Conservation (phyloP, 1,140 invertebrate genomes). For the Dufourea novaeangliae region DNA sequence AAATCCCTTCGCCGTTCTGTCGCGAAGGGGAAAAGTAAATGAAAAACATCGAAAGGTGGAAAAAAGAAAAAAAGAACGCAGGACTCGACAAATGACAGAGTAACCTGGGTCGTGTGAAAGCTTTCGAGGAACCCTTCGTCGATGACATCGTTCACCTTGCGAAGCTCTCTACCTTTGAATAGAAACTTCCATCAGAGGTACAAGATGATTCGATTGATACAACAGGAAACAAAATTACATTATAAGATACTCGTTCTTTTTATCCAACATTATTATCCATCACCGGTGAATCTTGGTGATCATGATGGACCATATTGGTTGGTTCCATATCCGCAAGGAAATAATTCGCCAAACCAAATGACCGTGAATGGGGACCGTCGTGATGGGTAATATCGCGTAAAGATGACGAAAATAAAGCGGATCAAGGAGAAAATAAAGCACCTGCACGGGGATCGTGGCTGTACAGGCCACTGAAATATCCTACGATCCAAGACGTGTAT, state of each 20-base stretch:
- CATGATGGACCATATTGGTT: constrained; percentile 14
- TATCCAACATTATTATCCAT: too few species aligned
- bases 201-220: too few species aligned
- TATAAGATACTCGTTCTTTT: too few species aligned
- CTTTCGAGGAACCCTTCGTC: too few species aligned
- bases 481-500: constrained; percentile 26
- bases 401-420: constrained; percentile 51
- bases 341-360: constrained; percentile 14
- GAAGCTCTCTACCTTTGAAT: too few species aligned
- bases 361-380: neutral
- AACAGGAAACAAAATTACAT: too few species aligned
- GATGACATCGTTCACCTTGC: too few species aligned
- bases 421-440: constrained; percentile 48
- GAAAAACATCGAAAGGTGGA: neutral
- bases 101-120: too few species aligned
- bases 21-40: neutral
- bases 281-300: too few species aligned
- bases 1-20: neutral
- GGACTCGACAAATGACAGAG: too few species aligned
- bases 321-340: neutral
- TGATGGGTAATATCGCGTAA: constrained; percentile 31
- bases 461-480: constrained; percentile 37
- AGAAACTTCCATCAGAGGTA: too few species aligned
- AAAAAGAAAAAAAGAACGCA: too few species aligned
- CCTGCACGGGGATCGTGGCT: constrained; percentile 11